Percentiles rank a stretch among this genome's conserved stretches.
phyloP scores from a whole-genome alignment of 2,888 invertebrate species.

The Graphium colonna region DNA sequence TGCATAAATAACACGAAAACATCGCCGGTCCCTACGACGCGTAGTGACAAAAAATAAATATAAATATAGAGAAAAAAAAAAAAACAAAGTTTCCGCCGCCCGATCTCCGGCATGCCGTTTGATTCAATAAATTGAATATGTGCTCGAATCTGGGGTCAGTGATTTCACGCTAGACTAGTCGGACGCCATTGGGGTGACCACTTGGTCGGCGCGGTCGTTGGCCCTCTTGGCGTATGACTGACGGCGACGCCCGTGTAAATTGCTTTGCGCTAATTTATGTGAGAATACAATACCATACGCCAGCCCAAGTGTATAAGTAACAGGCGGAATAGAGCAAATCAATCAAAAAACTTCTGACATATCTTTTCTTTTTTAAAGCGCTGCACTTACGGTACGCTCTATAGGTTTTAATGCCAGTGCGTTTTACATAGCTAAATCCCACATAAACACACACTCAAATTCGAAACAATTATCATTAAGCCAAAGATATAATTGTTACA shows the following conservation, averaged over 20 bases:
- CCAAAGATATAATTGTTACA: too few relatives aligned
- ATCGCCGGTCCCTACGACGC: too few relatives aligned
- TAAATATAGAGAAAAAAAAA: too few relatives aligned
- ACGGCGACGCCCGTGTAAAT: constrained; percentile 55
- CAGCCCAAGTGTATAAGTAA: not conserved
- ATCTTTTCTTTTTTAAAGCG: too few relatives aligned
- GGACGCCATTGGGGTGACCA: constrained; percentile 39
- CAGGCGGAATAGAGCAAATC: not conserved
- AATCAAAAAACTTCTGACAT: too few relatives aligned
- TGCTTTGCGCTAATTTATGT: constrained; percentile 51
- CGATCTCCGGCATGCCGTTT: not conserved
- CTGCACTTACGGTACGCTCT: too few relatives aligned
- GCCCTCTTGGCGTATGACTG: constrained; percentile 49
- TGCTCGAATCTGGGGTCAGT: constrained; percentile 38
- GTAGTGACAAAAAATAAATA: not conserved
- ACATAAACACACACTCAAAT: too few relatives aligned
- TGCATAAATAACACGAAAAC: too few relatives aligned
- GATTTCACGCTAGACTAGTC: constrained; percentile 42
- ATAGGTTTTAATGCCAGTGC: too few relatives aligned
- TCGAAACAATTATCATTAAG: too few relatives aligned
- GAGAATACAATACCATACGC: constrained; percentile 41
- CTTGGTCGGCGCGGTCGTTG: constrained; percentile 55
- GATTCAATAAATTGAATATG: constrained; percentile 18
- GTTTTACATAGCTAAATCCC: too few relatives aligned
- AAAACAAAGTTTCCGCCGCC: not conserved